phyloP scores from a whole-genome alignment of 2,797 vertebrate genomes.

The Oreortyx pictus region DNA sequence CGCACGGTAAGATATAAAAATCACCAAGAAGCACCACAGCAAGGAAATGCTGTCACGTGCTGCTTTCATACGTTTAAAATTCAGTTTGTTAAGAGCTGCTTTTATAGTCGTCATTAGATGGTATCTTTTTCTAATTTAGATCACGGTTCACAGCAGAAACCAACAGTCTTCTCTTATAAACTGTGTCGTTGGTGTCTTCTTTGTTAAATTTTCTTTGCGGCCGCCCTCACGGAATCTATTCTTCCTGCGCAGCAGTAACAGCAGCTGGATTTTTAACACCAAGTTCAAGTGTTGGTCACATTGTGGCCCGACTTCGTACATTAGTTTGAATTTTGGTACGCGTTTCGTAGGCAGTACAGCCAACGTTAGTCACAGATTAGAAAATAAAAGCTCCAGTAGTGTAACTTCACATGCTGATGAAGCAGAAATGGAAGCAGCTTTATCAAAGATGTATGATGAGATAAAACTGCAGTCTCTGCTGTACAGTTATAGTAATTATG shows the following conservation, averaged over 20 bases:
- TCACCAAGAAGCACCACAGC: constrained; percentile 27
- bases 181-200: background rate
- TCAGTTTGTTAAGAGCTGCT: constrained; percentile 34
- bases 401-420: constrained; percentile 84
- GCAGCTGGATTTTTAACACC: constrained; percentile 35
- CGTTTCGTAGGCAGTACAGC: constrained; percentile 71
- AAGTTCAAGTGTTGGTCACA: constrained; percentile 78
- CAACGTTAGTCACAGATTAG: constrained; percentile 80
- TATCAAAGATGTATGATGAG: constrained; percentile 87
- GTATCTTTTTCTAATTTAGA: background rate
- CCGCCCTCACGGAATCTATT: background rate
- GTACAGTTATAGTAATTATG: constrained; percentile 89
- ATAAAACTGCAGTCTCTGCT: constrained; percentile 87
- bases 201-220: constrained; percentile 60
- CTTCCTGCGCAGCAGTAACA: background rate
- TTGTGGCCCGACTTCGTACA: background rate
- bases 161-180: background rate
- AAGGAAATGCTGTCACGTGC: background rate
- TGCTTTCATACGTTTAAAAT: constrained; percentile 26
- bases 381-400: constrained; percentile 82
- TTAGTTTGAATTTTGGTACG: constrained; percentile 42
- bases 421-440: constrained; percentile 84
- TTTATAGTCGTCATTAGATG: constrained; percentile 1
- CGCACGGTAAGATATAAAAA: constrained; percentile 44
- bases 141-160: background rate